Evolutionary conservation across 37 sponge, comb jelly and placozoan genomes (phyloP).

Genomic region (Oscarella lobularis): DNA sequence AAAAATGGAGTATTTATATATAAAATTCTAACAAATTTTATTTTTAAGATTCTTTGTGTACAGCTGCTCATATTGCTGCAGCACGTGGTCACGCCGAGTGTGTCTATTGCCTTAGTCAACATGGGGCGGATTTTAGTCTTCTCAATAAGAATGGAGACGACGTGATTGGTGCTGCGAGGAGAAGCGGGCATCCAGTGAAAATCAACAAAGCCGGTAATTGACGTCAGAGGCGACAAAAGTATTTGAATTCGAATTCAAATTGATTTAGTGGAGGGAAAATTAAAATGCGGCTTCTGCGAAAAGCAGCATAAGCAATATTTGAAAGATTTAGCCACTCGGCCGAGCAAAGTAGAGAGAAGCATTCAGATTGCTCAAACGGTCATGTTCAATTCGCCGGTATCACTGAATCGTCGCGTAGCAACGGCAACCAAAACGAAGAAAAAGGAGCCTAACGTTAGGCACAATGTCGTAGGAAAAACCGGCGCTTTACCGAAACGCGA

Average conservation of each 20-base stretch:
- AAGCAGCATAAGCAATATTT: background rate
- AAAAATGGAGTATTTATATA: too few species aligned
- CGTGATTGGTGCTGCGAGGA: conserved; percentile 37
- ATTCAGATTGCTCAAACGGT: background rate
- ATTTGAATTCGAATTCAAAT: too few species aligned
- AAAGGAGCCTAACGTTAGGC: background rate
- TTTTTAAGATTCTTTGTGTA: conserved; percentile 3
- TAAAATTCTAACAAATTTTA: too few species aligned
- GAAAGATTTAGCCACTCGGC: background rate
- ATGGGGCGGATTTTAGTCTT: conserved; percentile 19
- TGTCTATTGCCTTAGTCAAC: conserved; percentile 46
- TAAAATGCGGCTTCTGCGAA: conserved; percentile 3
- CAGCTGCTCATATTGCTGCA: conserved; percentile 50
- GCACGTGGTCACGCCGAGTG: conserved; percentile 36
- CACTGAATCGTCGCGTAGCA: too few species aligned
- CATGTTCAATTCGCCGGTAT: background rate
- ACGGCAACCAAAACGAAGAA: background rate
- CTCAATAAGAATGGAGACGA: conserved; percentile 10
- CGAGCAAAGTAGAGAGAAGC: background rate
- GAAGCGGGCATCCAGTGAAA: conserved; percentile 18
- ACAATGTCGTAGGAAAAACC: background rate
- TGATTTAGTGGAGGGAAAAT: background rate
- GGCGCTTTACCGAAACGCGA: background rate
- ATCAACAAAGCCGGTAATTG: conserved; percentile 3
- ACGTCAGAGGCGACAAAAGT: too few species aligned